Conservation (phyloP, 1,140 invertebrate species). For the Conus ventricosus region DNA sequence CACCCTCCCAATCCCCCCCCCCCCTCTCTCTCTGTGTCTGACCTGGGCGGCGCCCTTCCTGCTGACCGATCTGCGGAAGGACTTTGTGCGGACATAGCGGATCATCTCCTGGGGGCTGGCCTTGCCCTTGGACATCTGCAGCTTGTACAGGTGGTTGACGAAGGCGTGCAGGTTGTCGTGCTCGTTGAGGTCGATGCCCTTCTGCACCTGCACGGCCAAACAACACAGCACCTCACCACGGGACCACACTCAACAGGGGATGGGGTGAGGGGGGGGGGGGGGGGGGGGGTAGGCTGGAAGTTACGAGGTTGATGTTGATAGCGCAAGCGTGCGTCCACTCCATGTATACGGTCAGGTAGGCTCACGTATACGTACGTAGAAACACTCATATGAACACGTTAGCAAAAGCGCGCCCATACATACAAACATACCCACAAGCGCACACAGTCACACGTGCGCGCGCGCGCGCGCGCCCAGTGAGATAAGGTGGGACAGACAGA, state of each 20-base stretch:
- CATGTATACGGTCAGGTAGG: too few species aligned
- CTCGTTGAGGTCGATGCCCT: slow-evolving; percentile 55
- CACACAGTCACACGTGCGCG: too few species aligned
- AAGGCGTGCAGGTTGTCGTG: slow-evolving; percentile 44
- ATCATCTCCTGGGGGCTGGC: slow-evolving; percentile 55
- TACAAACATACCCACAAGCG: too few species aligned
- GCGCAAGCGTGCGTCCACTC: neutral
- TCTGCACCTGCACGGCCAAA: slow-evolving; percentile 35
- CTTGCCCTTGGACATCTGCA: slow-evolving; percentile 51
- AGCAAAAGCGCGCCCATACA: too few species aligned
- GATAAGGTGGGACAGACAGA: too few species aligned
- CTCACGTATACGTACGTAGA: too few species aligned
- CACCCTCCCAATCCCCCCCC: neutral
- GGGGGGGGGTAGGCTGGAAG: too few species aligned
- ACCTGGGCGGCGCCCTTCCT: slow-evolving; percentile 54
- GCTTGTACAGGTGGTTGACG: slow-evolving; percentile 43
- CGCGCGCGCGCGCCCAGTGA: too few species aligned
- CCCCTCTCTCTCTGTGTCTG: neutral
- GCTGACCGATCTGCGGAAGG: slow-evolving; percentile 53
- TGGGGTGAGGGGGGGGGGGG: neutral
- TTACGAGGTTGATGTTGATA: too few species aligned
- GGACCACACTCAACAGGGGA: neutral
- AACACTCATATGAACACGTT: too few species aligned
- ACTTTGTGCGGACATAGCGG: slow-evolving; percentile 55
- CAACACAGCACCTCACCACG: too few species aligned